These are phyloP conservation scores for Gambelia wislizenii DNA, from an alignment of 2,797 vertebrate species.

Conservation along the genomic window DNA sequence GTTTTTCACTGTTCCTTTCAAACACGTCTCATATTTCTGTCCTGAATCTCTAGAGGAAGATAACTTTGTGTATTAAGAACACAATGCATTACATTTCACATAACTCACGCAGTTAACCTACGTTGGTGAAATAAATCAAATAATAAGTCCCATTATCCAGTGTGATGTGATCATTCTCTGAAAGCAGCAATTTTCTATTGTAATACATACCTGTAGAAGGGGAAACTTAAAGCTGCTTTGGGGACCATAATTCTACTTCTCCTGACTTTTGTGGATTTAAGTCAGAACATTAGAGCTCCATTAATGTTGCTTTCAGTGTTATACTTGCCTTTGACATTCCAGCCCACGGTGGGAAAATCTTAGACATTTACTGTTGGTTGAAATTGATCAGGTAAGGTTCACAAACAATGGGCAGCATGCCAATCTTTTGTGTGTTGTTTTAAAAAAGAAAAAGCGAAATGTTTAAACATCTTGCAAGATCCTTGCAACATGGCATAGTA, in stretches of 20 bases:
- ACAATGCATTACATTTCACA: neutral
- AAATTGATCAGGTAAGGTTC: conserved; percentile 36
- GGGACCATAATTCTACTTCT: conserved; percentile 9
- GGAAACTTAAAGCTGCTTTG: conserved; percentile 37
- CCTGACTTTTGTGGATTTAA: conserved; percentile 40
- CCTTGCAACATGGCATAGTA: neutral
- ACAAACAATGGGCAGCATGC: neutral
- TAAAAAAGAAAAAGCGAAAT: conserved; percentile 4
- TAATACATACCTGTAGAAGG: conserved; percentile 43
- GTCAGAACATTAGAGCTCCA: conserved; percentile 15
- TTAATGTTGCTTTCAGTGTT: conserved; percentile 34
- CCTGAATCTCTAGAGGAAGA: conserved; percentile 38
- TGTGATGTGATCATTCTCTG: conserved; percentile 16
- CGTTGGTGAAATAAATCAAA: conserved; percentile 47
- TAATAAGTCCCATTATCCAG: conserved; percentile 38
- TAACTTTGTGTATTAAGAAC: conserved; percentile 44
- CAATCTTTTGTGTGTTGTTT: neutral
- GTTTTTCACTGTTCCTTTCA: conserved; percentile 47
- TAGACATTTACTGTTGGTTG: neutral
- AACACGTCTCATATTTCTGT: conserved; percentile 51
- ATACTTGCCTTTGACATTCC: conserved; percentile 36
- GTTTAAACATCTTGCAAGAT: accelerated
- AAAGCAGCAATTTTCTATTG: conserved; percentile 53
- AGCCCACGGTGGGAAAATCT: conserved; percentile 17
- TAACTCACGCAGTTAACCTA: conserved; percentile 39